These are phyloP conservation scores for Parthenolecanium corni DNA, from an alignment of 2,888 invertebrate species.

Conservation along the genomic window DNA sequence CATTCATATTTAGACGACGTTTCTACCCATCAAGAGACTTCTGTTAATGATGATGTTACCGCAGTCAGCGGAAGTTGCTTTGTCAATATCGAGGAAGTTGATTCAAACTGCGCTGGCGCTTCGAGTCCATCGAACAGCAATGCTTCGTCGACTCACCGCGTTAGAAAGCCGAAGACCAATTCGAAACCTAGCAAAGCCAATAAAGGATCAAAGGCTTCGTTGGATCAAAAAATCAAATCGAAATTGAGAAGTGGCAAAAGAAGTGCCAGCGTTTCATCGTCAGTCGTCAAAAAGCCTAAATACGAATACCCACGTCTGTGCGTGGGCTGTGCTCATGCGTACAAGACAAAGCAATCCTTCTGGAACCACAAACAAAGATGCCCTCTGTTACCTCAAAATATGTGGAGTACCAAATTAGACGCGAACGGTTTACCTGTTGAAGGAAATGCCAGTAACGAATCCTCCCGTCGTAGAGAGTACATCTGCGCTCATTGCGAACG, in stretches of 20 bases:
- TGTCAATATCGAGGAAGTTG: background rate
- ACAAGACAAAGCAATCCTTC: constrained; percentile 21
- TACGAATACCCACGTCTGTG: constrained; percentile 19
- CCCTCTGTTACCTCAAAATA: constrained; percentile 19
- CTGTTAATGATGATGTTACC: background rate
- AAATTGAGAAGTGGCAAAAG: constrained; percentile 3
- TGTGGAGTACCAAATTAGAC: background rate
- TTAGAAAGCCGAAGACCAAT: background rate
- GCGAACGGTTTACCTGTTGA: constrained; percentile 14
- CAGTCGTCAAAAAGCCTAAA: constrained; percentile 1
- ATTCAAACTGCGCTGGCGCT: too few relatives aligned
- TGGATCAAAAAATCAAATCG: background rate
- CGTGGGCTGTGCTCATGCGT: constrained; percentile 15
- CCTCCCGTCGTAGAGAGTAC: constrained; percentile 11
- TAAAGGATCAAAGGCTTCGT: background rate
- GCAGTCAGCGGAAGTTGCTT: background rate
- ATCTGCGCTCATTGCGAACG: constrained; percentile 21
- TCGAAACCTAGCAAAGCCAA: background rate
- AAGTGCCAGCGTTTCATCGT: background rate
- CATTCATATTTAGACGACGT: too few relatives aligned
- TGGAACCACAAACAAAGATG: constrained; percentile 22
- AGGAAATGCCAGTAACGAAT: background rate
- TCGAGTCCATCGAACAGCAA: background rate
- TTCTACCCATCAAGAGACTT: too few relatives aligned
- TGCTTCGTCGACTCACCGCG: background rate